Evolutionary conservation across 2,113 vertebrate genomes (phyloP).

Genomic region (Rhizomys pruinosus): DNA sequence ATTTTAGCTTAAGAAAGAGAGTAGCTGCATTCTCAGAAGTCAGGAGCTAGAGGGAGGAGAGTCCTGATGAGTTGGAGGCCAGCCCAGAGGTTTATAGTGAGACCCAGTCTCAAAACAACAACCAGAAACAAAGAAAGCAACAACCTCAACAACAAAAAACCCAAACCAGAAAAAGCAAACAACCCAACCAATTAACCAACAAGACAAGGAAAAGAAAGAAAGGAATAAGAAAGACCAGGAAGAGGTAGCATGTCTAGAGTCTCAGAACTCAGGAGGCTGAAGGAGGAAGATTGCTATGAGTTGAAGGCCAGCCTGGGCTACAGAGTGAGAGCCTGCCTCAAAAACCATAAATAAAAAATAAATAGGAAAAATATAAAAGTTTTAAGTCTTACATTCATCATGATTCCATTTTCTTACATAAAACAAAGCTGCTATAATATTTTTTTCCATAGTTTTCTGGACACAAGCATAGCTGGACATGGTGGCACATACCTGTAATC

Average conservation of each 20-base stretch:
- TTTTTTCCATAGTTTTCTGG: slow-evolving; percentile 23
- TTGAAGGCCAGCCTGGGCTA: neutral
- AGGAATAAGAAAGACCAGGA: neutral
- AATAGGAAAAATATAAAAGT: neutral
- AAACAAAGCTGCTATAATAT: neutral
- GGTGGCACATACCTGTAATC: neutral
- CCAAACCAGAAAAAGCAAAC: neutral
- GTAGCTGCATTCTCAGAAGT: neutral
- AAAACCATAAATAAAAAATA: neutral
- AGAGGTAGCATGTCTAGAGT: neutral
- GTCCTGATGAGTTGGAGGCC: neutral
- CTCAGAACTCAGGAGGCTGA: neutral
- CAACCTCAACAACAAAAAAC: neutral
- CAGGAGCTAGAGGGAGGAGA: neutral
- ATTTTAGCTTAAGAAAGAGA: slow-evolving; percentile 31
- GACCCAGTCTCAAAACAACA: neutral
- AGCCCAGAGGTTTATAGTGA: too few relatives aligned
- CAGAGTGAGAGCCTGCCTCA: neutral
- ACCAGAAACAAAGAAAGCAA: neutral
- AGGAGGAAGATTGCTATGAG: neutral
- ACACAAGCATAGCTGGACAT: neutral
- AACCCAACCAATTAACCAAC: neutral
- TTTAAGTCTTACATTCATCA: neutral
- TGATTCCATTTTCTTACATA: neutral
- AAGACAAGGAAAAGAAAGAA: neutral